Percentiles rank a stretch among this genome's conserved stretches.
These are phyloP conservation scores for Pogonognathellus flavescens DNA, from an alignment of 1,140 invertebrate genomes.

Conservation along the genomic window DNA sequence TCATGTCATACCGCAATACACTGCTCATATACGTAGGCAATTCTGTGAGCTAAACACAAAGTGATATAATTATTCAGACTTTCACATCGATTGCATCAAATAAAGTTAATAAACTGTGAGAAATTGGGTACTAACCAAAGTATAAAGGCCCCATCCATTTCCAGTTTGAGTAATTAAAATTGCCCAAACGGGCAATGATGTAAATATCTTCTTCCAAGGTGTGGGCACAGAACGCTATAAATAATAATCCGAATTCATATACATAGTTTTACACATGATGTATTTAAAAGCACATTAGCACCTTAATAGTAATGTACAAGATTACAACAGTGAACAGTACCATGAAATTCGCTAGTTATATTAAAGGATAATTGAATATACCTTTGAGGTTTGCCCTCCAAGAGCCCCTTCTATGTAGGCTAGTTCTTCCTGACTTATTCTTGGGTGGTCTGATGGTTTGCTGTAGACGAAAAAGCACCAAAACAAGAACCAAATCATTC, in stretches of 20 bases:
- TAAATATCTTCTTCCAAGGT: conserved; percentile 85
- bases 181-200: conserved; percentile 89
- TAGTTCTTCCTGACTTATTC: conserved; percentile 79
- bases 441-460: conserved; percentile 80
- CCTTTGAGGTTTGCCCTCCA: conserved; percentile 61
- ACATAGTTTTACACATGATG: no score
- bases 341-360: not conserved
- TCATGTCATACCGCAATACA: conserved; percentile 75
- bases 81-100: no score
- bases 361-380: not conserved
- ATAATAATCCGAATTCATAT: not conserved
- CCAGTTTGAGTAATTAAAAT: conserved; percentile 75
- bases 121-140: not conserved
- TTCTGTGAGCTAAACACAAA: conserved; percentile 74
- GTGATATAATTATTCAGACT: no score
- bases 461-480: conserved; percentile 84
- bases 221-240: conserved; percentile 60
- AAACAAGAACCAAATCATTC: conserved; percentile 79
- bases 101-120: no score
- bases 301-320: no score
- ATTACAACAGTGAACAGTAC: not conserved
- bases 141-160: conserved; percentile 59
- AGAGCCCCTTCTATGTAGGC: conserved; percentile 75
- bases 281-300: no score
- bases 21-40: conserved; percentile 77